These are phyloP conservation scores for Parotocinclus haroldoi DNA, from an alignment of 2,797 vertebrate species.

Conservation along the genomic window DNA sequence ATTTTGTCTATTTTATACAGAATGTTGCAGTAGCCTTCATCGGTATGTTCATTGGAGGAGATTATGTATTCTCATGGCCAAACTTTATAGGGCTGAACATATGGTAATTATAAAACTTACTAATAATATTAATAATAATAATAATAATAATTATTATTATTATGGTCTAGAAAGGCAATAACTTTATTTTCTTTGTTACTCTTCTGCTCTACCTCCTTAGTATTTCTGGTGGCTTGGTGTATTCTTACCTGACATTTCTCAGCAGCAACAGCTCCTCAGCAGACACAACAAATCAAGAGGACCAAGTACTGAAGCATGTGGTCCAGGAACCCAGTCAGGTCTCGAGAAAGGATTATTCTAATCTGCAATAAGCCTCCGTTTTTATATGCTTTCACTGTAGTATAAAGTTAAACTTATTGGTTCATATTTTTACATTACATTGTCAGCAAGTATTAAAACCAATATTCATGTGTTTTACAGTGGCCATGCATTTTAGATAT, in stretches of 20 bases:
- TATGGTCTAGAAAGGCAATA: neutral
- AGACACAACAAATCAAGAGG: neutral
- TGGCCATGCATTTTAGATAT: too few species aligned
- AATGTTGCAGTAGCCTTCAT: constrained; percentile 87
- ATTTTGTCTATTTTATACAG: constrained; percentile 58
- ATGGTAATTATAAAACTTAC: constrained; percentile 74
- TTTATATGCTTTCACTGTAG: too few species aligned
- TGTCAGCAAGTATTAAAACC: neutral
- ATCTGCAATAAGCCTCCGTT: neutral
- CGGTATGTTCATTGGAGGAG: constrained; percentile 86
- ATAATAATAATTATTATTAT: too few species aligned
- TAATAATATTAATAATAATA: too few species aligned
- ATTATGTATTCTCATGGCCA: constrained; percentile 85
- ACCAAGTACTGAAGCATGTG: constrained; percentile 37
- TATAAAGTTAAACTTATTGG: too few species aligned
- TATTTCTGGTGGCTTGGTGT: constrained; percentile 67
- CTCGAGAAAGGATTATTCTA: constrained; percentile 8
- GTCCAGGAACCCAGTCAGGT: constrained; percentile 22
- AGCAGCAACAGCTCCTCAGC: constrained; percentile 36
- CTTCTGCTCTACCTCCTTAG: constrained; percentile 48
- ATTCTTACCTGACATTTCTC: constrained; percentile 67
- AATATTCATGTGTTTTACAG: too few species aligned
- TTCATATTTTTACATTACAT: too few species aligned
- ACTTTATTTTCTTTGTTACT: neutral
- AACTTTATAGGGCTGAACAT: constrained; percentile 91